Percentiles rank a stretch among this genome's conserved stretches.
Evolutionary conservation across 2,797 vertebrate genomes (phyloP).

Genomic region (Melanotaenia nigrans): DNA sequence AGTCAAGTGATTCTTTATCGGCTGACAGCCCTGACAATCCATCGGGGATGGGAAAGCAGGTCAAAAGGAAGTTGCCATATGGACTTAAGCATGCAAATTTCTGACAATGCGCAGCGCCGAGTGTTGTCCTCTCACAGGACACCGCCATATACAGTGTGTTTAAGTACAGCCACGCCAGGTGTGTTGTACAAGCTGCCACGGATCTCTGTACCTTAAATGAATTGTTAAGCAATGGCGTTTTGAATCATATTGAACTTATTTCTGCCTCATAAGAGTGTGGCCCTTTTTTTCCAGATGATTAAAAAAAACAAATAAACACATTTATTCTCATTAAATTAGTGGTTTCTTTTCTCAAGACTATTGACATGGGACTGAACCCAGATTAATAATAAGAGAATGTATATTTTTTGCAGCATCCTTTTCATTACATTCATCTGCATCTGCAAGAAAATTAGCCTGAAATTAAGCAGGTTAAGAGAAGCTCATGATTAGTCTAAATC

Average conservation of each 20-base stretch:
- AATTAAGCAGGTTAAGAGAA: conserved; percentile 18
- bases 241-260: not conserved
- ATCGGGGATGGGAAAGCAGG: conserved; percentile 93
- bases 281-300: not conserved
- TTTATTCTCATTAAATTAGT: not conserved
- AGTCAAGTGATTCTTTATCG: conserved; percentile 99
- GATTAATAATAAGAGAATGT: not conserved
- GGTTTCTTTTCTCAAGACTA: not conserved
- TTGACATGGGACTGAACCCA: not conserved
- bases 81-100: conserved; percentile 94
- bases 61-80: conserved; percentile 98
- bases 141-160: conserved; percentile 49
- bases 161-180: conserved; percentile 31
- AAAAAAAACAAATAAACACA: conserved; percentile 9
- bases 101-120: conserved; percentile 82
- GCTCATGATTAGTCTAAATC: not conserved
- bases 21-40: conserved; percentile 97
- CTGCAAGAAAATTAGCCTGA: conserved; percentile 14
- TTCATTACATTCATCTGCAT: conserved; percentile 25
- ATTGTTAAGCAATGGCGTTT: not conserved
- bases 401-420: conserved; percentile 7
- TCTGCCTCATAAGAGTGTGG: not conserved
- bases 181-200: conserved; percentile 29
- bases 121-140: conserved; percentile 67
- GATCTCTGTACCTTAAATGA: not conserved